Percentiles rank a stretch among this genome's conserved stretches.
Conservation (phyloP, 2,888 invertebrate species). For the Tridacna crocea region DNA sequence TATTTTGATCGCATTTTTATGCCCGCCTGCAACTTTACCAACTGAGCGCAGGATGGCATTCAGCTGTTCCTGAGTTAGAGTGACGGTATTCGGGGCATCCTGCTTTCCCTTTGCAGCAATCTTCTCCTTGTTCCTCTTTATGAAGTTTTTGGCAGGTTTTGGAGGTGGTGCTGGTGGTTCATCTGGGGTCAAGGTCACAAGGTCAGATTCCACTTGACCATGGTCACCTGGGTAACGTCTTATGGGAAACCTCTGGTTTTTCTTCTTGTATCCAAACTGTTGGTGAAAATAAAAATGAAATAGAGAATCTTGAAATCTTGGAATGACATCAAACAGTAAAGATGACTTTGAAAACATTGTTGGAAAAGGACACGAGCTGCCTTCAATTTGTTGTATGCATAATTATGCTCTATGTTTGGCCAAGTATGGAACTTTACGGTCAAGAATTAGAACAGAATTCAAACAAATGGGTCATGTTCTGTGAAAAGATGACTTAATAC, state of each 20-base stretch:
- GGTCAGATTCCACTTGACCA: constrained; percentile 46
- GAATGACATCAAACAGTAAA: too few species aligned
- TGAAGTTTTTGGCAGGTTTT: constrained; percentile 73
- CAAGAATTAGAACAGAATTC: too few species aligned
- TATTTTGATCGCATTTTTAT: constrained; percentile 73
- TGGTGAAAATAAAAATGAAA: background rate
- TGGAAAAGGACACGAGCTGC: too few species aligned
- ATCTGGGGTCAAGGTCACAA: constrained; percentile 60
- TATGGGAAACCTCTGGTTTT: constrained; percentile 69
- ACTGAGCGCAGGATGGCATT: constrained; percentile 78
- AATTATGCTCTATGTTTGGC: too few species aligned
- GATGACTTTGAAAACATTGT: too few species aligned
- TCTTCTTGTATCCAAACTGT: constrained; percentile 75
- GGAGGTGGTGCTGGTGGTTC: constrained; percentile 68
- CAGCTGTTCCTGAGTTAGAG: constrained; percentile 79
- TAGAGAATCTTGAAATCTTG: too few species aligned
- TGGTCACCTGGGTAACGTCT: constrained; percentile 59
- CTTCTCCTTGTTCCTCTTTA: constrained; percentile 69
- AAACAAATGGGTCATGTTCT: too few species aligned
- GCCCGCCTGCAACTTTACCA: constrained; percentile 72
- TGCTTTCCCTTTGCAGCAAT: constrained; percentile 39
- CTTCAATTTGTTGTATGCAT: too few species aligned
- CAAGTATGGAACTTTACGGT: too few species aligned
- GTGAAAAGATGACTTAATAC: too few species aligned
- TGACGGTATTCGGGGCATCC: constrained; percentile 68